These are phyloP conservation scores for Sandelia bainsii DNA, from an alignment of 2,797 vertebrate genomes.

Conservation along the genomic window DNA sequence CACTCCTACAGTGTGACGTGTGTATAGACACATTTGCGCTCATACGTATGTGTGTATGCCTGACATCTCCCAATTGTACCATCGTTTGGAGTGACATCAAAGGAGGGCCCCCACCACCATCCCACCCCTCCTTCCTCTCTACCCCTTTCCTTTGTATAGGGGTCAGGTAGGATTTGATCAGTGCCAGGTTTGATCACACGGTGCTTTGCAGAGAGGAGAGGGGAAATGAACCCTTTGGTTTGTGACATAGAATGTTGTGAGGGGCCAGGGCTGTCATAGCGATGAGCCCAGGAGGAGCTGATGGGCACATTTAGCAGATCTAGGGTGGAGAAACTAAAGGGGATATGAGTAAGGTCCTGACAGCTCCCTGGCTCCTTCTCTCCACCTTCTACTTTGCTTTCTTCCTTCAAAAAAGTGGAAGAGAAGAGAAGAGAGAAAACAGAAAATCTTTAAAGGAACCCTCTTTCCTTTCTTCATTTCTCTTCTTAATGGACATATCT, in stretches of 20 bases:
- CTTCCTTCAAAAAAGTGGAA: conserved; percentile 25
- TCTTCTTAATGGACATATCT: conserved; percentile 65
- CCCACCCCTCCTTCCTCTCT: conserved; percentile 39
- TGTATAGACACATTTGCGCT: conserved; percentile 60
- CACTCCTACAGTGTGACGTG: conserved; percentile 54
- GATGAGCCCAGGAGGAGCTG: conserved; percentile 73
- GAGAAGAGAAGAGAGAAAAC: conserved; percentile 38
- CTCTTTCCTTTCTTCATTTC: conserved; percentile 44
- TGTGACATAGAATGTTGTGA: conserved; percentile 74
- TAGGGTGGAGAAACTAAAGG: conserved; percentile 64
- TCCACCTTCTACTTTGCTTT: conserved; percentile 47
- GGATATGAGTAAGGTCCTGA: conserved; percentile 74
- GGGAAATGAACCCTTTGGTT: conserved; percentile 77
- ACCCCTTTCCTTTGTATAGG: conserved; percentile 72
- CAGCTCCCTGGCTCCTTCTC: conserved; percentile 65
- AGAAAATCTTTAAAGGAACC: conserved; percentile 49
- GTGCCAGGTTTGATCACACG: conserved; percentile 83
- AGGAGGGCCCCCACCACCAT: conserved; percentile 50
- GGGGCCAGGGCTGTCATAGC: conserved; percentile 74
- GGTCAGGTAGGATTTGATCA: conserved; percentile 84
- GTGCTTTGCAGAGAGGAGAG: conserved; percentile 63
- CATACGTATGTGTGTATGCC: conserved; percentile 56
- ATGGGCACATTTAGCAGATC: conserved; percentile 72
- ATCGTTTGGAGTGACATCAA: conserved; percentile 87
- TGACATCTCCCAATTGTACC: conserved; percentile 75